A percentile compares a stretch with the other conserved stretches of the same genome.
These are phyloP conservation scores for Sminthopsis crassicaudata DNA, from an alignment of 2,113 vertebrate genomes.

Conservation along the genomic window DNA sequence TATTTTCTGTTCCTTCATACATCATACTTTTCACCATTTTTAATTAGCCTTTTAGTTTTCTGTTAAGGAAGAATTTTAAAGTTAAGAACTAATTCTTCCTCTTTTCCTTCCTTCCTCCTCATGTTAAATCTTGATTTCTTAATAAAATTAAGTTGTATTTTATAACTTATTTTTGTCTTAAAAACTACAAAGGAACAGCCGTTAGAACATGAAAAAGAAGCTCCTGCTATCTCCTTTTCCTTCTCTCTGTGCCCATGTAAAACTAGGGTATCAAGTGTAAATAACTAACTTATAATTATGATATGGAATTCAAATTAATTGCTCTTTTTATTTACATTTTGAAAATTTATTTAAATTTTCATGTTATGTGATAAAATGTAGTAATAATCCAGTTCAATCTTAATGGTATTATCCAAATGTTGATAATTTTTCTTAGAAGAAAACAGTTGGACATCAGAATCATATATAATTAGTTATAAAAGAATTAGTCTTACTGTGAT, in stretches of 20 bases:
- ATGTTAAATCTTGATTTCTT: background rate
- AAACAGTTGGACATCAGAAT: constrained; percentile 41
- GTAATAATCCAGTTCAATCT: constrained; percentile 51
- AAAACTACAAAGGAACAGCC: too few species aligned
- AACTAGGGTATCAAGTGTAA: background rate
- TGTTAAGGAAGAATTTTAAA: background rate
- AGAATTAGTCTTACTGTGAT: constrained; percentile 34
- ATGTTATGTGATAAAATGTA: constrained; percentile 25
- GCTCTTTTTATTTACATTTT: background rate
- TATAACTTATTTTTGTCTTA: background rate
- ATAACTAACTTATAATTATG: background rate
- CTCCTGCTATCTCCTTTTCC: background rate
- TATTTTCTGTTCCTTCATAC: constrained; percentile 34
- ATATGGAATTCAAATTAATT: background rate
- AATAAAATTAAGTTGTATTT: background rate
- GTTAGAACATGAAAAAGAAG: background rate
- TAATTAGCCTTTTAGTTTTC: background rate
- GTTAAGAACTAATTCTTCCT: background rate
- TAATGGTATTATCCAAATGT: constrained; percentile 31
- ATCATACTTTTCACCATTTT: constrained; percentile 22
- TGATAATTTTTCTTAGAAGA: constrained; percentile 52
- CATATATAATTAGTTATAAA: constrained; percentile 15
- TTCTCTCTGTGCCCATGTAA: background rate
- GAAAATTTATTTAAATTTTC: constrained; percentile 23
- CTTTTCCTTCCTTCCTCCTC: background rate